Evolutionary conservation across 1,140 invertebrate genomes (phyloP).

Genomic region (Macrotrachela quadricornifera): DNA sequence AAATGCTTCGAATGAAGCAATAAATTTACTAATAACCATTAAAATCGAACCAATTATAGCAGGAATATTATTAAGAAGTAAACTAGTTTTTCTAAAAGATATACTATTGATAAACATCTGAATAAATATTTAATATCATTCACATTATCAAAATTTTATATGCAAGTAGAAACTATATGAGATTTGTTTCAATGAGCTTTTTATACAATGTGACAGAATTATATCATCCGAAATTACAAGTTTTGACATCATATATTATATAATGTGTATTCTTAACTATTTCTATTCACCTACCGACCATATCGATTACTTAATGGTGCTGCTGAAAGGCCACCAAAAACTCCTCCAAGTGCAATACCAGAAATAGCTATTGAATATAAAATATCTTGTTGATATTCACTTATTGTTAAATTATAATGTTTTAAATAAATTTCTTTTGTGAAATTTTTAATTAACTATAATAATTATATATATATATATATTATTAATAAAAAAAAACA

Average conservation of each 20-base stretch:
- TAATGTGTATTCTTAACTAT: no score
- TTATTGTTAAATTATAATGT: constrained; percentile 40
- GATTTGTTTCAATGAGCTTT: no score
- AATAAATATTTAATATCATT: no score
- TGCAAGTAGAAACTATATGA: constrained; percentile 13
- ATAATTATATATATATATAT: no score
- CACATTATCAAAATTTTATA: no score
- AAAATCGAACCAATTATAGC: constrained; percentile 73
- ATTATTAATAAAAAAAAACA: no score
- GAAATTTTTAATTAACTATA: constrained; percentile 54
- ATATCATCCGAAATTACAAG: no score
- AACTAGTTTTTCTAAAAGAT: constrained; percentile 66
- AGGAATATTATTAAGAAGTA: constrained; percentile 79
- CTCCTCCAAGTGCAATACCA: constrained; percentile 68
- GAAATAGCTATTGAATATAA: constrained; percentile 44
- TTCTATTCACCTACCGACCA: no score
- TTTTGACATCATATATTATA: no score
- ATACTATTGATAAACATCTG: no score
- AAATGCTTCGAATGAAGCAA: constrained; percentile 77
- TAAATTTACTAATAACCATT: constrained; percentile 80
- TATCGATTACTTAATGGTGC: constrained; percentile 50
- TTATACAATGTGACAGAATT: no score
- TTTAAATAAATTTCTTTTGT: constrained; percentile 63
- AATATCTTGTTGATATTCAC: not conserved
- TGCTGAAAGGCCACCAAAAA: constrained; percentile 60